phyloP scores from a whole-genome alignment of 2,888 invertebrate species.

The Pyrrhosoma nymphula region DNA sequence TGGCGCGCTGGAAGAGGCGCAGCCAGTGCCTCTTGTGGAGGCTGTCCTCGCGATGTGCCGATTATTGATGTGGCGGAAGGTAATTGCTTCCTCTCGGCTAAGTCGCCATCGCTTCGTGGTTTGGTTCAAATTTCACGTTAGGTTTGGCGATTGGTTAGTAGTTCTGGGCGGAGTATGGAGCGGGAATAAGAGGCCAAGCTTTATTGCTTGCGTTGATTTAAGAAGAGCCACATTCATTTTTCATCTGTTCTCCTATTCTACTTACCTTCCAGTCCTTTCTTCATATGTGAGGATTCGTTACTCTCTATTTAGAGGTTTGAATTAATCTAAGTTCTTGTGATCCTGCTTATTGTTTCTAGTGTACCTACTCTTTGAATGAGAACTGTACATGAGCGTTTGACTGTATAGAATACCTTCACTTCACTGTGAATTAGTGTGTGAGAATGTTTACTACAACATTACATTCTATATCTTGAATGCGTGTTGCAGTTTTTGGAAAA shows the following conservation, averaged over 20 bases:
- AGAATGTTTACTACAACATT: no score
- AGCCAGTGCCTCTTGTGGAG: neutral
- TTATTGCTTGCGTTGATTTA: neutral
- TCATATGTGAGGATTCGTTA: neutral
- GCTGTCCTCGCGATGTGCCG: neutral
- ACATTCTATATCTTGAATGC: no score
- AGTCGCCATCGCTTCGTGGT: neutral
- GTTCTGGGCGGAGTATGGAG: neutral
- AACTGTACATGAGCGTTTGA: no score
- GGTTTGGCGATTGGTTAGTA: neutral
- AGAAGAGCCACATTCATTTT: neutral
- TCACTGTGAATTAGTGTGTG: no score
- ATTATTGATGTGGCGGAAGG: constrained; percentile 8
- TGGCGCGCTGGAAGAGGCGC: neutral
- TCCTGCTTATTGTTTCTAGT: no score
- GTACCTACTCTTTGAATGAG: no score
- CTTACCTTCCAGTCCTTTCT: neutral
- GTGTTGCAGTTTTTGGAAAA: no score
- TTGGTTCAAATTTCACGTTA: neutral
- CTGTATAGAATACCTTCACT: no score
- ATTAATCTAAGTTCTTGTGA: no score
- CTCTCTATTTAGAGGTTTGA: no score
- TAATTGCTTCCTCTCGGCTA: neutral
- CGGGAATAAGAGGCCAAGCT: neutral
- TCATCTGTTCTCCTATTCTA: neutral